Conservation (phyloP, 2,888 invertebrate species). For the Erebia palarica region DNA sequence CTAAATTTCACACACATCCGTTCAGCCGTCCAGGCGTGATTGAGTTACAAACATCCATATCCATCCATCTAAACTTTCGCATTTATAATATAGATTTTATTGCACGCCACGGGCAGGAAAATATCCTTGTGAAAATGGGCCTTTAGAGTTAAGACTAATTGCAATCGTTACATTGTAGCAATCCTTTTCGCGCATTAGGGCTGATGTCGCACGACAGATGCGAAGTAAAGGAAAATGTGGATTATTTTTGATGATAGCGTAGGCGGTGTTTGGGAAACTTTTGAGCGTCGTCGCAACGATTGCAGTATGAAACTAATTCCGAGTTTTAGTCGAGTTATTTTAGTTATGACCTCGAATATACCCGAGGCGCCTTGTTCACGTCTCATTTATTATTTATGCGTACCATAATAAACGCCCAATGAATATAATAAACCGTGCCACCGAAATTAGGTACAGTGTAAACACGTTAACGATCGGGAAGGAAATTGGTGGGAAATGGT, state of each 20-base stretch:
- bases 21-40: no score
- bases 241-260: slow-evolving; percentile 62
- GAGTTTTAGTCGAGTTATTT: slow-evolving; percentile 55
- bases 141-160: no score
- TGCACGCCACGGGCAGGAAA: no score
- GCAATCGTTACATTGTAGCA: no score
- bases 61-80: no score
- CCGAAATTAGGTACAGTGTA: not conserved
- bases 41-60: no score
- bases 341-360: slow-evolving; percentile 52
- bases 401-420: slow-evolving; percentile 19
- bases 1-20: no score
- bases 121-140: no score
- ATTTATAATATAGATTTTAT: no score
- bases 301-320: slow-evolving; percentile 59
- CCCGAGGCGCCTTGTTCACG: slow-evolving; percentile 24
- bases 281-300: slow-evolving; percentile 52
- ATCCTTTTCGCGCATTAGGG: no score
- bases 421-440: slow-evolving; percentile 12
- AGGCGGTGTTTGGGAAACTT: slow-evolving; percentile 52
- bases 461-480: not conserved
- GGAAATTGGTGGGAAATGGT: not conserved
- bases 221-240: slow-evolving; percentile 45
- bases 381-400: slow-evolving; percentile 21
- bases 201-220: slow-evolving; percentile 35